Base-by-base conservation (phyloP, 2,888 invertebrate genomes). In the Torymus tubicola region DNA sequence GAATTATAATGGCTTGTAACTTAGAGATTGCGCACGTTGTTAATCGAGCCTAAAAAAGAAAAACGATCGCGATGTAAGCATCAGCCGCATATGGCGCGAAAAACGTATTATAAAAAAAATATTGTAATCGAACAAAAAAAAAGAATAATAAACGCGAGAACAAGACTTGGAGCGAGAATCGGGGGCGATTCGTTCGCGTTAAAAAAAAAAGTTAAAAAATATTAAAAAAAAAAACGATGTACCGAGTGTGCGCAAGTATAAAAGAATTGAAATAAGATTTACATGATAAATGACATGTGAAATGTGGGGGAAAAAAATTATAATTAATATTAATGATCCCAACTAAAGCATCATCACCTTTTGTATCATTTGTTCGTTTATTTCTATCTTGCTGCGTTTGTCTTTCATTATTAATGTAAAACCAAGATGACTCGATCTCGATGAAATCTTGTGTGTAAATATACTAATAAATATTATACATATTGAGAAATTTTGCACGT, bases 401-500 rank as follows among this genome's bases (percentile, higher is more conserved):
- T 89, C 89, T 89, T 90, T 89, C 89, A 89, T 89, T 89, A 87
- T 89, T 87, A 88, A 87, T 89, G 88, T 89, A 90, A 89, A 88
- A 88, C 86, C 86, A 86, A 88, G 88, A 87, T 88, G 84, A 87
- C 85, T 87, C 86, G 84, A 85, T 86, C 86, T 86, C 85, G 86
- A 86, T 85, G 84, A 85, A 86, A 86, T 89, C 88, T 88, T 88
- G 89, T 87, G 87, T 89, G 88, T 89, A 88, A 86, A 89, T 89
- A 89, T 87, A 88, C 87, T 87, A 88, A 88, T 89, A 89, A 88
- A 88, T 85, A 86, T 86, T 85, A 87, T 85, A 85, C 84, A 84
- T 81, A 85, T 81, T 83, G 80, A 84, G 52, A 80, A 76, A 76
- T 11, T 53, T 11, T 53, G 52, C 21, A 42, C 13, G 42, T 77